These are phyloP conservation scores for Garrulus glandarius DNA, from an alignment of 2,797 vertebrate genomes.

Conservation along the genomic window DNA sequence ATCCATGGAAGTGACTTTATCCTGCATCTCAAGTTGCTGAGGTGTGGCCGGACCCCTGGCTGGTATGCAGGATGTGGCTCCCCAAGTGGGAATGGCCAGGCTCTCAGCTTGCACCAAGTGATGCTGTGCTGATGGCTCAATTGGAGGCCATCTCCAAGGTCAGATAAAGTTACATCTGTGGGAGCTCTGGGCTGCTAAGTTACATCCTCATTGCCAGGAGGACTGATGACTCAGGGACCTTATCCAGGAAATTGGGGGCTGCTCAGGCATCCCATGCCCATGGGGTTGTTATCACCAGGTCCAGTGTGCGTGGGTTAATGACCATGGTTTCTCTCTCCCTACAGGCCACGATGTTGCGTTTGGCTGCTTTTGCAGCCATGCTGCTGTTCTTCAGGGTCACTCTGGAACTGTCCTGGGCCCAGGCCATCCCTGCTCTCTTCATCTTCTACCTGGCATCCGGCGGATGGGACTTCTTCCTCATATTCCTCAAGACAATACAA, in stretches of 20 bases:
- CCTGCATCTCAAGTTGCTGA: background rate
- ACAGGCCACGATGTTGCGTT: slow-evolving; percentile 83
- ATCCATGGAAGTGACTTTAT: background rate
- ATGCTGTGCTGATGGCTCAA: background rate
- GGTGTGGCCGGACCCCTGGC: accelerated
- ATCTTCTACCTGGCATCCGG: slow-evolving; percentile 90
- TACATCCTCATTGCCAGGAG: background rate
- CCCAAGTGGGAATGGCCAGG: background rate
- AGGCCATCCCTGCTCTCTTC: slow-evolving; percentile 82
- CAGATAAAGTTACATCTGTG: background rate
- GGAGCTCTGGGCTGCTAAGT: background rate
- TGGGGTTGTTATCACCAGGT: background rate
- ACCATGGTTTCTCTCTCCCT: background rate
- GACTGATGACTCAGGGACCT: background rate
- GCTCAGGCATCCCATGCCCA: background rate
- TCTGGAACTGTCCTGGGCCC: slow-evolving; percentile 86
- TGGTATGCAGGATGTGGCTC: background rate
- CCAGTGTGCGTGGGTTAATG: background rate
- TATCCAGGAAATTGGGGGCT: background rate
- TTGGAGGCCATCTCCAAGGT: background rate
- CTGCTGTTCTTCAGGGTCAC: slow-evolving; percentile 85
- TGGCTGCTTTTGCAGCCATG: slow-evolving; percentile 81
- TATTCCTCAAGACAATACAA: slow-evolving; percentile 86
- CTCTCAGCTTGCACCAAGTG: background rate
- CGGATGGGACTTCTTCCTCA: slow-evolving; percentile 86